Percentiles rank a stretch among this genome's conserved stretches.
phyloP scores from a whole-genome alignment of 1,140 invertebrate genomes.

The Battus philenor region DNA sequence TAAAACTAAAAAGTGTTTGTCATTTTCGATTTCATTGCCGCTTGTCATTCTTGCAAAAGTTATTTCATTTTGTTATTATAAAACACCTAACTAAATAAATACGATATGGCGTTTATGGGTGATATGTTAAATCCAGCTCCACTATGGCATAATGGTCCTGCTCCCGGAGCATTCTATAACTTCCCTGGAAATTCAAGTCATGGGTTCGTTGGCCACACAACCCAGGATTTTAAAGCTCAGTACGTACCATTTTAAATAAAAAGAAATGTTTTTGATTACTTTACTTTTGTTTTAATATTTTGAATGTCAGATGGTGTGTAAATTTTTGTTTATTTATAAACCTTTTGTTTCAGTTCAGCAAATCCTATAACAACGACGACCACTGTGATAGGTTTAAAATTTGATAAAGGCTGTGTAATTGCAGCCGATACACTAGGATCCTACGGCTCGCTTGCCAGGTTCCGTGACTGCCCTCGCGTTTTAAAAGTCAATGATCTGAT shows the following conservation, averaged over 20 bases:
- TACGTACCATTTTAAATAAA: constrained; percentile 67
- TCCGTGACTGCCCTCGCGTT: constrained; percentile 88
- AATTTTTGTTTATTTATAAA: not conserved
- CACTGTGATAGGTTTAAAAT: constrained; percentile 92
- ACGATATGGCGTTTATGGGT: constrained; percentile 59
- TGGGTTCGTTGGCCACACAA: constrained; percentile 50
- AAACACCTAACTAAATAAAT: constrained; percentile 10
- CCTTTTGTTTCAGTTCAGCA: constrained; percentile 74
- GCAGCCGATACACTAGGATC: constrained; percentile 94
- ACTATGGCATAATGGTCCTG: constrained; percentile 84
- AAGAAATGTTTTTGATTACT: too few species aligned
- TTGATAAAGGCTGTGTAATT: constrained; percentile 92
- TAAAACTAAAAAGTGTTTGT: constrained; percentile 56
- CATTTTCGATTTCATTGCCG: constrained; percentile 44
- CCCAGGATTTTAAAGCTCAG: constrained; percentile 79
- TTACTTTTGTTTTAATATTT: too few species aligned
- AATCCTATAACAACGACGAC: constrained; percentile 92
- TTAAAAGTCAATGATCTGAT: constrained; percentile 93
- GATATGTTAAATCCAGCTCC: constrained; percentile 64
- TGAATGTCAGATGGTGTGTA: not conserved
- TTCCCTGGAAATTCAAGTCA: constrained; percentile 76
- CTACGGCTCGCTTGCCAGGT: constrained; percentile 94
- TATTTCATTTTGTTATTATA: constrained; percentile 11
- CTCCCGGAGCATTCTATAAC: constrained; percentile 82
- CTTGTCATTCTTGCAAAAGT: constrained; percentile 44